Conservation (phyloP, 2,113 vertebrate genomes). For the Neolamprologus brichardi region DNA sequence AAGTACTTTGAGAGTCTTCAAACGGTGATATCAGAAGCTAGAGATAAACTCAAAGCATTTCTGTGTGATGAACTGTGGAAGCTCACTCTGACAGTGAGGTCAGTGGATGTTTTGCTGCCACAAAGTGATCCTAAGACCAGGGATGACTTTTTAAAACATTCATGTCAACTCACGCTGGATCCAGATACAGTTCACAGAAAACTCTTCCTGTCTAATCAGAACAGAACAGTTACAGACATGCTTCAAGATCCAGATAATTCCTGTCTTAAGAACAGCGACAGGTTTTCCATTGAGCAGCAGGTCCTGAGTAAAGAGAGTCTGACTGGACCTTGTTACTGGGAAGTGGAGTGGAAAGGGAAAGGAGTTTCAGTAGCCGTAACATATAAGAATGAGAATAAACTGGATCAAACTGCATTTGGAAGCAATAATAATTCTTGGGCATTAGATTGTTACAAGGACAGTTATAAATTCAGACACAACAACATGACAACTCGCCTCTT, state of each 20-base stretch:
- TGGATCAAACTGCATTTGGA: neutral
- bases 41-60: neutral
- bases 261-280: neutral
- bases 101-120: neutral
- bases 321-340: neutral
- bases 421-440: neutral
- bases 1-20: neutral
- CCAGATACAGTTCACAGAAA: neutral
- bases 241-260: neutral
- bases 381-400: neutral
- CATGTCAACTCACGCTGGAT: neutral
- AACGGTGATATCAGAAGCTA: neutral
- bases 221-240: neutral
- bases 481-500: neutral
- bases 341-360: neutral
- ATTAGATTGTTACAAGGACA: neutral
- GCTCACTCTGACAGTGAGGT: neutral
- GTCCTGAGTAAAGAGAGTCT: neutral
- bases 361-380: neutral
- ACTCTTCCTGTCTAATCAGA: neutral
- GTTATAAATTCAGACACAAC: neutral
- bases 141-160: neutral
- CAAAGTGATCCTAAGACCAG: neutral
- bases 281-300: neutral
- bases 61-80: neutral